Evolutionary conservation across 2,888 invertebrate genomes (phyloP).

Genomic region (Andrena trimmerana): DNA sequence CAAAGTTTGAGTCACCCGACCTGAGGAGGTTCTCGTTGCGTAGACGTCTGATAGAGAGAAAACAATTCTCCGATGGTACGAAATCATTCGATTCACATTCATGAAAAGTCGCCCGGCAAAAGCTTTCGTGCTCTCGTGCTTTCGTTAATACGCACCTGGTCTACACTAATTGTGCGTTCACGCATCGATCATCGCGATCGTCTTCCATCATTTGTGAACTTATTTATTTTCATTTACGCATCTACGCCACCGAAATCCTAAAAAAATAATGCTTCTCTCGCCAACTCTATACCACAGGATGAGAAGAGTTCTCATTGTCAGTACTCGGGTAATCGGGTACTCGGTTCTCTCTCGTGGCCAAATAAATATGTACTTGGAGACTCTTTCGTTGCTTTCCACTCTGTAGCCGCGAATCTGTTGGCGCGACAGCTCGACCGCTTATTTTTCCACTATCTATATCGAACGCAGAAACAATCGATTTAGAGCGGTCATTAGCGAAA

Average conservation of each 20-base stretch:
- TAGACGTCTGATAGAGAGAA: constrained; percentile 81
- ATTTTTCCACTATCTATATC: background rate
- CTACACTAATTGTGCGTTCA: constrained; percentile 11
- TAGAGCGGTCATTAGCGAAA: background rate
- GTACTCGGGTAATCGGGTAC: too few species aligned
- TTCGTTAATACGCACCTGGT: constrained; percentile 36
- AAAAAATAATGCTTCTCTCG: constrained; percentile 11
- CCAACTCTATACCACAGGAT: background rate
- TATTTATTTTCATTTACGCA: constrained; percentile 8
- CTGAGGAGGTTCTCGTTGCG: constrained; percentile 80
- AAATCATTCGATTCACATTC: constrained; percentile 70
- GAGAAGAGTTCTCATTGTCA: background rate
- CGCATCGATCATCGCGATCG: background rate
- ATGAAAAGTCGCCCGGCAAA: constrained; percentile 57
- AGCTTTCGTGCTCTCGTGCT: background rate
- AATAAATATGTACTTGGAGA: too few species aligned
- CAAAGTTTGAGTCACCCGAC: constrained; percentile 82
- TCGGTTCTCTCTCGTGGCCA: too few species aligned
- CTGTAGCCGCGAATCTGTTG: too few species aligned
- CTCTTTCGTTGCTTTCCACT: background rate
- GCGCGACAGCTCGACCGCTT: background rate
- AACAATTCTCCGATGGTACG: constrained; percentile 82
- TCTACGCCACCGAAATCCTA: constrained; percentile 12
- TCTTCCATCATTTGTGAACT: background rate
- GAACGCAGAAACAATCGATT: background rate